Evolutionary conservation across 1,140 invertebrate species (phyloP), one percentile per base, ranked within the genome.

Genomic region (Drosophila biarmipes): DNA sequence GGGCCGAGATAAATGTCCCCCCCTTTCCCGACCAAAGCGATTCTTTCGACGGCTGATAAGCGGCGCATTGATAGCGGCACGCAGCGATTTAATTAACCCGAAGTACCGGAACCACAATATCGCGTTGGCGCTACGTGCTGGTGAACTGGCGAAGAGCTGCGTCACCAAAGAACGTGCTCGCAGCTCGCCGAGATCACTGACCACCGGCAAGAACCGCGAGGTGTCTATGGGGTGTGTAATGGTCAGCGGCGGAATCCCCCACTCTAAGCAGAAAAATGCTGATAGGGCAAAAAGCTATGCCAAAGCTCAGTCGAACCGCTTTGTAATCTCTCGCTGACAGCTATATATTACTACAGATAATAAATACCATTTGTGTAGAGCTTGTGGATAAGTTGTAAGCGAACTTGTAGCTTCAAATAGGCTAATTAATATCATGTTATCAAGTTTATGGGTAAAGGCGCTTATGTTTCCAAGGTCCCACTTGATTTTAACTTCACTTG

Each of bases 1-100:
- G 37, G 12, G 19, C 15, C 53, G 59, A 86, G 77, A 86, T 85
- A 84, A 80, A 85, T 68, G 19, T 31, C 59, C 53, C 15, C n/a
- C 46, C 46, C 5, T 45, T 51, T 31, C 35, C n/a, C 17, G 62
- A 40, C 29, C 21, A 63, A 37, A 51, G 29, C 29, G 17, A 15
- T 67, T 69, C 38, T 45, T 21, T 68, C 15, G 24, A 4, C 37
- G n/a, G 29, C 64, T 71, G 67, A 71, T 71, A 71, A 71, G 67
- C 34, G 19, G 10, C 27, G 64, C 51, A 69, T 68, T 69, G 64
- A 71, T 69, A 71, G 64, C 51, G 51, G 10, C 67, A 69, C 67
- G 67, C 64, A 56, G 40, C 62, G 38, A 46, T 69, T 71, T 71
- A 71, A 69, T 69, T 69, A 68, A 56, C 34, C 40, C 42, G 17